Conservation (phyloP, 1,140 invertebrate genomes). For the Penaeus vannamei region DNA sequence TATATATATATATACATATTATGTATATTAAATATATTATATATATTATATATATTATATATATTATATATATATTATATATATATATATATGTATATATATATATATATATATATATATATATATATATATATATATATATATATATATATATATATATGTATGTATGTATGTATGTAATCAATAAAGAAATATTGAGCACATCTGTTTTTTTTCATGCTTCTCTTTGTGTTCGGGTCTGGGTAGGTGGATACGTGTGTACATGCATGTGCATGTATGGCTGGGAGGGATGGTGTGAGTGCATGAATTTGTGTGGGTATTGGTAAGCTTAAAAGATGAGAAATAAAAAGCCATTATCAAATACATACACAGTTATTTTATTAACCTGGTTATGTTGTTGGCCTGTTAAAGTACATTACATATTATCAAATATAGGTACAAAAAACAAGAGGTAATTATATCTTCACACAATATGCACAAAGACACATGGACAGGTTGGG, state of each 20-base stretch:
- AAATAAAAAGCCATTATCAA: conserved; percentile 12
- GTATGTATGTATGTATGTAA: neutral
- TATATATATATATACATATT: no score
- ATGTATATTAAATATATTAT: no score
- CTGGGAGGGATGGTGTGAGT: neutral
- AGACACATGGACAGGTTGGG: conserved; percentile 50
- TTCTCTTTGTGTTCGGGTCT: neutral
- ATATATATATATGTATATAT: conserved; percentile 19
- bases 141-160: neutral
- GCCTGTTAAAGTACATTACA: conserved; percentile 65
- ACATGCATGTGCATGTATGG: neutral
- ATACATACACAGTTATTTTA: conserved; percentile 57
- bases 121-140: conserved; percentile 9
- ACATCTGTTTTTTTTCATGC: neutral
- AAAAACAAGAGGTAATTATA: conserved; percentile 61
- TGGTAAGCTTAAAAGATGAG: no score
- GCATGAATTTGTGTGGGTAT: neutral
- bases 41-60: neutral
- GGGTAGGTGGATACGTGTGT: neutral
- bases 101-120: conserved; percentile 18
- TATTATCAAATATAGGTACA: conserved; percentile 63
- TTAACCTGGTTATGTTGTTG: conserved; percentile 66
- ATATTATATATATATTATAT: conserved; percentile 6
- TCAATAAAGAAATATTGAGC: no score
- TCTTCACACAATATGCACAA: conserved; percentile 54